These are phyloP conservation scores for Noctua comes DNA, from an alignment of 2,888 invertebrate genomes.

Conservation along the genomic window DNA sequence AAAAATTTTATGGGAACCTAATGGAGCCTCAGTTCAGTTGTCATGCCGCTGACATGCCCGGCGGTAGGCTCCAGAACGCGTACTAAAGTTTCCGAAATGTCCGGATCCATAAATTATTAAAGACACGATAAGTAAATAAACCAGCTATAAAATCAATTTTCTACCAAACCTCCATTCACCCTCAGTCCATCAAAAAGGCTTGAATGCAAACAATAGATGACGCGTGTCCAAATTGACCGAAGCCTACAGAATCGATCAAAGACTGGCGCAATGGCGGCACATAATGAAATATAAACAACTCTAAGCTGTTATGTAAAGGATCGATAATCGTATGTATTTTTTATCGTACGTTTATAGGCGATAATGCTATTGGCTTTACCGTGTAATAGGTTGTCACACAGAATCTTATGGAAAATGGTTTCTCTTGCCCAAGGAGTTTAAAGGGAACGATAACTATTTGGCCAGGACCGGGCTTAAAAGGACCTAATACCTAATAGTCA, in stretches of 20 bases:
- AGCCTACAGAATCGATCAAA: slow-evolving; percentile 37
- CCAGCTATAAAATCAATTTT: background rate
- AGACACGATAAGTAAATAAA: background rate
- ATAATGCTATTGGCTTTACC: background rate
- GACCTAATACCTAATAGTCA: too few relatives aligned
- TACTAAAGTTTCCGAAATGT: background rate
- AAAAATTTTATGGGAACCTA: background rate
- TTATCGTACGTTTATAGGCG: slow-evolving; percentile 3
- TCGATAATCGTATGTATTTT: slow-evolving; percentile 25
- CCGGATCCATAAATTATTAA: background rate
- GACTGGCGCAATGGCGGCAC: slow-evolving; percentile 22
- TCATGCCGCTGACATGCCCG: background rate
- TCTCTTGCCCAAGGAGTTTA: background rate
- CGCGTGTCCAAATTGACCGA: slow-evolving; percentile 37
- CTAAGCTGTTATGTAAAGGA: background rate
- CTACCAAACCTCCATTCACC: slow-evolving; percentile 1
- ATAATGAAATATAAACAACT: slow-evolving; percentile 46
- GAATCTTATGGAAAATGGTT: background rate
- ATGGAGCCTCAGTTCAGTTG: background rate
- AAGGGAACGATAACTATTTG: background rate
- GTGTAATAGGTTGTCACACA: background rate
- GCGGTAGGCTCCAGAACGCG: background rate
- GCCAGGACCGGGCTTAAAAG: background rate
- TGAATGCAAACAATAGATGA: slow-evolving; percentile 31
- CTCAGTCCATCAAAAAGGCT: slow-evolving; percentile 30